phyloP scores from a whole-genome alignment of 1,140 invertebrate species.

The Zaprionus ghesquierei region DNA sequence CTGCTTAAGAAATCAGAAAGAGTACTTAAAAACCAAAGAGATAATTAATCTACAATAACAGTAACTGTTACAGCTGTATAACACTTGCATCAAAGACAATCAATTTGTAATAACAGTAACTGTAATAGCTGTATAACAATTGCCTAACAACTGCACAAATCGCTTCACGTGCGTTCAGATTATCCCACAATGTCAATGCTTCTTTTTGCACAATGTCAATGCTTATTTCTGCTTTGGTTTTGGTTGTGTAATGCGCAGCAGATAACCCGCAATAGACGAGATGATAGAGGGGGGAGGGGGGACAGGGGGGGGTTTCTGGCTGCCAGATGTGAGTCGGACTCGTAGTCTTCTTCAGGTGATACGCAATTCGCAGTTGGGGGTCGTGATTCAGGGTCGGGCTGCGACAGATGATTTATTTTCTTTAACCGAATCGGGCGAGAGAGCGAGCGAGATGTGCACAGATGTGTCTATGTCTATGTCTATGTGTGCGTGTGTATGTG shows the following conservation, averaged over 20 bases:
- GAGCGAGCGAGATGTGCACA: background rate
- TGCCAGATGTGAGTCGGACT: background rate
- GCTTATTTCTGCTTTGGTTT: background rate
- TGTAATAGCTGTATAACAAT: background rate
- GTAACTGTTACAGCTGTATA: background rate
- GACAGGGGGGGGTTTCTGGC: background rate
- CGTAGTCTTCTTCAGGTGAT: background rate
- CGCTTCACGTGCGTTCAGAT: background rate
- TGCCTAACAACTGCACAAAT: background rate
- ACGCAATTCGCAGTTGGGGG: background rate
- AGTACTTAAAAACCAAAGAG: too few relatives aligned
- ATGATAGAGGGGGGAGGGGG: background rate
- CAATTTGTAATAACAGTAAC: too few relatives aligned
- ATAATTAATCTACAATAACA: background rate
- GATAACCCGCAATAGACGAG: background rate
- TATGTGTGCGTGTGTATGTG: slow-evolving; percentile 26
- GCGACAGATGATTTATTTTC: background rate
- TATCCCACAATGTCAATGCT: slow-evolving; percentile 15
- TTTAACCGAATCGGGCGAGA: background rate
- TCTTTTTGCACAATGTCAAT: slow-evolving; percentile 14
- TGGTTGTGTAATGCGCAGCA: background rate
- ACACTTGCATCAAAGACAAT: too few relatives aligned
- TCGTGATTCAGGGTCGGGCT: background rate
- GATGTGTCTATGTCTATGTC: slow-evolving; percentile 2
- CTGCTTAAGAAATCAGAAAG: background rate